Conservation (phyloP, 2,797 vertebrate species). For the Melanitta fusca region DNA sequence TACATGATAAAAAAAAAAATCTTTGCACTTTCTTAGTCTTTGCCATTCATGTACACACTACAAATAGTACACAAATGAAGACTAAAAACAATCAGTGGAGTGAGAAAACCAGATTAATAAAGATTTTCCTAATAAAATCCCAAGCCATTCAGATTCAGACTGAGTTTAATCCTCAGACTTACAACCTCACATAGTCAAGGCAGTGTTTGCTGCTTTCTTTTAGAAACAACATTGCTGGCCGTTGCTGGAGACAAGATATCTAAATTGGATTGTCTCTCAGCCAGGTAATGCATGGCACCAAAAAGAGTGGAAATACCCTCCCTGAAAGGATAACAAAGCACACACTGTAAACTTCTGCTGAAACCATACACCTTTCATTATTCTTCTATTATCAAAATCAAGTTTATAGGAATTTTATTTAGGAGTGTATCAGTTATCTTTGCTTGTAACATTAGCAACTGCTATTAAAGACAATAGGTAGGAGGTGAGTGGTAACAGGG, state of each 20-base stretch:
- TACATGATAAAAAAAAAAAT: background rate
- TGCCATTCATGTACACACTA: background rate
- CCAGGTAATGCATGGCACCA: background rate
- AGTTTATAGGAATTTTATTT: background rate
- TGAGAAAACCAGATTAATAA: background rate
- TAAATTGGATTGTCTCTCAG: background rate
- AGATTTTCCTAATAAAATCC: background rate
- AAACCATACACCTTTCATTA: background rate
- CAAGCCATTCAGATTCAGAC: background rate
- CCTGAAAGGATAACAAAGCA: background rate
- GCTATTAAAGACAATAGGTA: background rate
- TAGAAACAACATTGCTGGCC: background rate
- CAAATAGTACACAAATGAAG: background rate
- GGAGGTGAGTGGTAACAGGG: background rate
- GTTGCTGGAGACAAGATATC: background rate
- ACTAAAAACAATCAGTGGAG: background rate
- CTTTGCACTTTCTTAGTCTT: background rate
- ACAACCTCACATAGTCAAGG: background rate
- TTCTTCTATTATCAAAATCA: background rate
- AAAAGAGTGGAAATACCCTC: background rate
- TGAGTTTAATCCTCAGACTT: background rate
- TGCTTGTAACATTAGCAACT: constrained; percentile 20
- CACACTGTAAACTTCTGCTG: background rate
- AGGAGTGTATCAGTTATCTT: background rate
- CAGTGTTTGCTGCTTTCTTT: background rate